Evolutionary conservation across 2,888 invertebrate genomes (phyloP), one percentile per base, ranked within the genome.

Genomic region (Leptopilina syphax): DNA sequence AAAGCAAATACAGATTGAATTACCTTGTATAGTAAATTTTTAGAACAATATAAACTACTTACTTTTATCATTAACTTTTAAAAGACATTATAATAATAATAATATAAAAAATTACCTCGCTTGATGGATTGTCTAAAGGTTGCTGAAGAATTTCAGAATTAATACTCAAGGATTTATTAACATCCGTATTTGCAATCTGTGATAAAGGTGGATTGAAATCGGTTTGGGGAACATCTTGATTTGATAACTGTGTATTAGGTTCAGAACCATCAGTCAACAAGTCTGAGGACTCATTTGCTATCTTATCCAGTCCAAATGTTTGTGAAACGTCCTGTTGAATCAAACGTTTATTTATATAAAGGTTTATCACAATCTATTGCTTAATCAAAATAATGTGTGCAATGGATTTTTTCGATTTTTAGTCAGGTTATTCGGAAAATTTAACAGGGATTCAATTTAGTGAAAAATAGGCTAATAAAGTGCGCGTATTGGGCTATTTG

Each of bases 291-390:
- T 82, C 76, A 70, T 83, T 76, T 79, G 91, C 91, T 65, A 85
- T 81, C 86, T 90, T 91, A 81, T 92, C 90, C 81, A 91, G 87
- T 78, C 92, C 92, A 83, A 91, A 92, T 67, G 92, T 89, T 85
- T 91, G 91, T 67, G 90, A 91, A 81, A 92, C 90, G 82, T 91
- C 91, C 92, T 92, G 77, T 82, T 68, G 70, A 78, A 27, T 70
- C 44, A 6, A 44, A 44, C 8, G 8, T 44, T 44, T 8, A 44
- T 44, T 8, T 6, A 41, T 41, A 41, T 41, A 41, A 41, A 41
- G 3, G 1, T 3, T 41, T 7, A 44, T 44, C 8, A 44, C 34
- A 34, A 34, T 44, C 44, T 44, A 44, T 8, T 44, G 44, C 8
- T 44, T 57, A 57, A 18, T 18, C 18, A 18, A 18, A 18, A 18